phyloP scores from a whole-genome alignment of 2,888 invertebrate genomes.

The Ophioninae sp. region DNA sequence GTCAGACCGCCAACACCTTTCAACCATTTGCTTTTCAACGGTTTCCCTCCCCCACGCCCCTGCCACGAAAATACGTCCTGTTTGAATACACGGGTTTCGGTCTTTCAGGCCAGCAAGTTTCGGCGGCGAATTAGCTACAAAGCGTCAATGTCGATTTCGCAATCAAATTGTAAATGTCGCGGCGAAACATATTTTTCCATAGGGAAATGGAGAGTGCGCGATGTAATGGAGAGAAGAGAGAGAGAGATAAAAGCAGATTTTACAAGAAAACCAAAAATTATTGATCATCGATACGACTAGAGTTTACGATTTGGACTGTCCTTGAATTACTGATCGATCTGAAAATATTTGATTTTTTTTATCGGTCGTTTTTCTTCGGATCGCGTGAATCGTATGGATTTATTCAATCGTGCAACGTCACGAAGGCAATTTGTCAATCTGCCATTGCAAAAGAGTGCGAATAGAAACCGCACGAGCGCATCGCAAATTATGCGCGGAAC shows the following conservation, averaged over 20 bases:
- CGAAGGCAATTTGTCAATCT: conserved; percentile 24
- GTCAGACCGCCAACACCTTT: conserved; percentile 46
- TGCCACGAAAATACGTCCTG: background rate
- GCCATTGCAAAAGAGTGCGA: conserved; percentile 14
- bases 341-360: background rate
- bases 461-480: conserved; percentile 24
- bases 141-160: background rate
- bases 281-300: background rate
- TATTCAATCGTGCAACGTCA: conserved; percentile 47
- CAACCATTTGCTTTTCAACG: conserved; percentile 54
- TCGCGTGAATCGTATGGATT: background rate
- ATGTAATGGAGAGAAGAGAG: background rate
- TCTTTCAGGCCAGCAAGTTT: background rate
- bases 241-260: conserved; percentile 11
- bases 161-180: background rate
- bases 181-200: background rate
- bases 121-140: background rate
- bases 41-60: background rate
- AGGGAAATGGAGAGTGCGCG: background rate
- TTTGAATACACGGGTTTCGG: conserved; percentile 4
- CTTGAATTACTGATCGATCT: background rate
- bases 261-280: conserved; percentile 1
- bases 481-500: background rate
- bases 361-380: background rate
- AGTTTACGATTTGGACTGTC: background rate